Evolutionary conservation across 2,113 vertebrate genomes (phyloP), one percentile per base, ranked within the genome.

Genomic region (Struthidea cinerea): DNA sequence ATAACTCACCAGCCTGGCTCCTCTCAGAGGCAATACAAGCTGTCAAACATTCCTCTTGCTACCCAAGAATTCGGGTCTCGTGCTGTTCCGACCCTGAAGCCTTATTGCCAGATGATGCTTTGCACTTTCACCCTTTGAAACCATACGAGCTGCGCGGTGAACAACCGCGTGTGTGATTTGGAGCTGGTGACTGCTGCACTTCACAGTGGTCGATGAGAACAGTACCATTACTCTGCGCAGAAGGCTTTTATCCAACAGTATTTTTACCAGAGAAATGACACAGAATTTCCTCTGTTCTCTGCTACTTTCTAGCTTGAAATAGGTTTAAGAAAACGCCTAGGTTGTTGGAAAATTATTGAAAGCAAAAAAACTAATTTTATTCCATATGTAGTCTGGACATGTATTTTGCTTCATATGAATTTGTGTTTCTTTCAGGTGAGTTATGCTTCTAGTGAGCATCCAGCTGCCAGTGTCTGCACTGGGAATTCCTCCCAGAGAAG

Each of bases 71-170:
- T 39, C 44, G 13, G 30, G 23, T 39, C 8, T 79, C 41, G 27
- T 79, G 95, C 92, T 75, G 19, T 41, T 94, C 76, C 46, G 1
- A 20, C 41, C 28, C 57, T 7, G 52, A 41, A 60, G 28, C 44
- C 27, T 27, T 10, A 10, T 22, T 42, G 59, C 24, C 46, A 27
- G 39, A 6, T 21, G 42, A 16, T 13, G 39, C 69, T 60, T 67
- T 33, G 16, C 41, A 17, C 44, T 92, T 96, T 89, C 59, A 47
- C 52, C 75, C 83, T 96, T 60, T 75, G 96, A 93, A 93, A 87
- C 86, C 90, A 41, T 42, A 41, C 6, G 42, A 89, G 85, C 87
- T 64, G 87, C 76, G 63, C 21, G 8, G 92, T 82, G 80, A 80
- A 28, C 64, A 19, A 19, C 71, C 50, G n/a, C 75, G 46, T 91